These are phyloP conservation scores for Lycocorax pyrrhopterus DNA, from an alignment of 2,113 vertebrate genomes.

Conservation along the genomic window DNA sequence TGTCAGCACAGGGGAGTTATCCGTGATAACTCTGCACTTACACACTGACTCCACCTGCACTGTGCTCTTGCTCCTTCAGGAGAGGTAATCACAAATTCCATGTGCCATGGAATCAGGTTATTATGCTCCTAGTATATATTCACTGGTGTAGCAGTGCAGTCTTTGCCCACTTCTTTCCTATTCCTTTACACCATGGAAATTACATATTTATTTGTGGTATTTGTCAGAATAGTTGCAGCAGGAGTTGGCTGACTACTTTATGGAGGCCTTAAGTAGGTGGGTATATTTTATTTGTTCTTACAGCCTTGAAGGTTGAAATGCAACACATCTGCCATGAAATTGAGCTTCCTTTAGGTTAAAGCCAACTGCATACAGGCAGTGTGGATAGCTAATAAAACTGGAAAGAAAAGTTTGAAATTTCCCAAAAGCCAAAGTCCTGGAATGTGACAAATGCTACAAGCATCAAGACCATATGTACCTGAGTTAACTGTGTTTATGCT, in stretches of 20 bases:
- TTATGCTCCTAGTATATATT: not conserved
- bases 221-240: not conserved
- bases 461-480: fast-evolving
- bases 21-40: not conserved
- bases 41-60: not conserved
- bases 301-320: not conserved
- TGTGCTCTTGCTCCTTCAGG: not conserved
- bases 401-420: not conserved
- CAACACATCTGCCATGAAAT: not conserved
- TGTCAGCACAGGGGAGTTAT: not conserved
- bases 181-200: not conserved
- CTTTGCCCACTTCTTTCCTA: not conserved
- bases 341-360: not conserved
- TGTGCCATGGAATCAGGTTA: not conserved
- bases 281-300: not conserved
- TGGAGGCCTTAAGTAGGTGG: not conserved
- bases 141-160: not conserved
- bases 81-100: not conserved
- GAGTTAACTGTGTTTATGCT: not conserved
- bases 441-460: not conserved
- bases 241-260: not conserved
- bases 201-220: not conserved
- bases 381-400: not conserved
- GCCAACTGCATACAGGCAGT: not conserved
- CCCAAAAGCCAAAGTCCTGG: not conserved